Conservation (phyloP, 2,113 vertebrate species). For the Bucco capensis region DNA sequence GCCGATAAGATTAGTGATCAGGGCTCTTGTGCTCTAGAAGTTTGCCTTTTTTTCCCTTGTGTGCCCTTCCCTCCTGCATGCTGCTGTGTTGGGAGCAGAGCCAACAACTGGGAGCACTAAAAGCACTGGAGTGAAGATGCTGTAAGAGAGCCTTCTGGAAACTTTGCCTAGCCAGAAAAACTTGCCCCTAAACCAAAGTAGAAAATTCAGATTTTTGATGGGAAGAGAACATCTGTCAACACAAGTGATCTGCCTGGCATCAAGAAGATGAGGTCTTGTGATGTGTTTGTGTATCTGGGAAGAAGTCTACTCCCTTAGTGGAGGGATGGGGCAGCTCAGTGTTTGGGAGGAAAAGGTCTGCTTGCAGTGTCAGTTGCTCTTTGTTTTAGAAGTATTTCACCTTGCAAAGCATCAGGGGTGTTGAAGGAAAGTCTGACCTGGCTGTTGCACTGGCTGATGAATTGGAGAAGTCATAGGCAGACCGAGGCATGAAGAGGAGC, state of each 20-base stretch:
- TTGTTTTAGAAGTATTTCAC: neutral
- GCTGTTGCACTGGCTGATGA: neutral
- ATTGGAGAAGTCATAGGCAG: neutral
- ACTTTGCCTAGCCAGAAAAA: constrained; percentile 20
- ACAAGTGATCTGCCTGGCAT: neutral
- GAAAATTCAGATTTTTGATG: neutral
- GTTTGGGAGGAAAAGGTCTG: neutral
- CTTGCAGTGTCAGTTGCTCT: neutral
- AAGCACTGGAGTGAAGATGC: constrained; percentile 18
- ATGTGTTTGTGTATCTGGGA: neutral
- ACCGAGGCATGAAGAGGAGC: fast-evolving
- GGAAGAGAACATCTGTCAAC: neutral
- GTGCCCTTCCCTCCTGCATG: neutral
- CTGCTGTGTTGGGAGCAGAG: constrained; percentile 28
- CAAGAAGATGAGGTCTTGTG: neutral
- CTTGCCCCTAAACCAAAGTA: constrained; percentile 12
- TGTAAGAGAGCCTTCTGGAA: constrained; percentile 41
- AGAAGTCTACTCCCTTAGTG: neutral
- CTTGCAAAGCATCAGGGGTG: neutral
- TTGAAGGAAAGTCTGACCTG: neutral
- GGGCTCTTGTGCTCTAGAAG: neutral
- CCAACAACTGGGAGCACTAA: constrained; percentile 26
- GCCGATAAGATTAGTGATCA: fast-evolving
- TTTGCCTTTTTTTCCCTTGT: neutral
- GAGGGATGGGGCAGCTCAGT: neutral